These are phyloP conservation scores for Cydia pomonella DNA, from an alignment of 1,140 invertebrate genomes.

Conservation along the genomic window DNA sequence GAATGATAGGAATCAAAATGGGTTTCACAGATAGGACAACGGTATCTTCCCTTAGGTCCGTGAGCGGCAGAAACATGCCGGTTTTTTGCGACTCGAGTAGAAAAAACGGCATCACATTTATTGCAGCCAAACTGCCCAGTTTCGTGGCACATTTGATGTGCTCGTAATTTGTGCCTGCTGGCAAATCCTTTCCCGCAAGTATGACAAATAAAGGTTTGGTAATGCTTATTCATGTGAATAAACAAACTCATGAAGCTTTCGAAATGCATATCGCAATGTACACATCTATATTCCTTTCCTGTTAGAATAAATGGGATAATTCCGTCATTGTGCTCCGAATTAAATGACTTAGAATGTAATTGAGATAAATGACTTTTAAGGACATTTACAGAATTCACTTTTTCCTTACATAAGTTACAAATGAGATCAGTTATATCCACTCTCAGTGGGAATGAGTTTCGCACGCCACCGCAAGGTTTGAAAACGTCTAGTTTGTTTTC, in stretches of 20 bases:
- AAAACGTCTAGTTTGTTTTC: conserved; percentile 53
- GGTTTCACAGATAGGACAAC: conserved; percentile 55
- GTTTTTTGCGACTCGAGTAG: conserved; percentile 47
- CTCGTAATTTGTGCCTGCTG: conserved; percentile 75
- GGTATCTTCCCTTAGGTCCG: conserved; percentile 53
- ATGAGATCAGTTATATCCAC: conserved; percentile 58
- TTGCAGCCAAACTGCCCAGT: conserved; percentile 84
- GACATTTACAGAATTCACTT: conserved; percentile 39
- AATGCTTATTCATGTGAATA: conserved; percentile 71
- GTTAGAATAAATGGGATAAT: conserved; percentile 58
- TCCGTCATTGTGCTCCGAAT: conserved; percentile 48
- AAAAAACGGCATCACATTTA: conserved; percentile 86
- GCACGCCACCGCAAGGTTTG: conserved; percentile 43
- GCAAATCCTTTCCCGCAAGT: conserved; percentile 84
- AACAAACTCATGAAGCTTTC: conserved; percentile 56
- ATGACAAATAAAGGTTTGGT: conserved; percentile 81
- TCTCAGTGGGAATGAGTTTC: conserved; percentile 53
- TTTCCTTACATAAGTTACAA: conserved; percentile 50
- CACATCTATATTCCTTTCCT: conserved; percentile 55
- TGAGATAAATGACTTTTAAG: conserved; percentile 53
- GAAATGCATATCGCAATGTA: conserved; percentile 60
- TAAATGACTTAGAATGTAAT: conserved; percentile 44
- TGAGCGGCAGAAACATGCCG: conserved; percentile 49
- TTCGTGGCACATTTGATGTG: conserved; percentile 80
- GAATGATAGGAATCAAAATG: conserved; percentile 55